phyloP scores from a whole-genome alignment of 2,113 vertebrate species.

The Ovibos moschatus region DNA sequence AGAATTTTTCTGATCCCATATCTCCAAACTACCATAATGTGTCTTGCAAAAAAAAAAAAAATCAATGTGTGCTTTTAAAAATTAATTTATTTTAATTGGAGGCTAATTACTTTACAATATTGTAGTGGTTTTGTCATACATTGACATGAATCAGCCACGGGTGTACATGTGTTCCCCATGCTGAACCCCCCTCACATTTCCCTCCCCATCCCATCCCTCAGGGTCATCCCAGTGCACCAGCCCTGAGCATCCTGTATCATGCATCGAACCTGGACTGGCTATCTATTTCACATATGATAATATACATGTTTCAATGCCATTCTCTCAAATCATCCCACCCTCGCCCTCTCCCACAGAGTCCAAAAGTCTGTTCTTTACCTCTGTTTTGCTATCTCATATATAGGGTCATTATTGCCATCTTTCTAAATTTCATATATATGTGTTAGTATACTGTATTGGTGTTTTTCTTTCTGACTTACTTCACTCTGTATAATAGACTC shows the following conservation, averaged over 20 bases:
- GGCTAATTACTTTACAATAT: not conserved
- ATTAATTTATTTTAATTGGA: not conserved
- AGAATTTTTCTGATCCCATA: not conserved
- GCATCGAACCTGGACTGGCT: accelerated
- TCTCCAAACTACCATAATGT: not conserved
- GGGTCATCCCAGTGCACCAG: not conserved
- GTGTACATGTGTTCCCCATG: not conserved
- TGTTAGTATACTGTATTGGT: not conserved
- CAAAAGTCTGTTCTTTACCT: not conserved
- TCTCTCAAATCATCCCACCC: not conserved
- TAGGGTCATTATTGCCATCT: not conserved
- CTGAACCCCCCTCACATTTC: not conserved
- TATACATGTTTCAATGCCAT: not conserved
- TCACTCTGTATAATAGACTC: not conserved
- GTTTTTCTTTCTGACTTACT: not conserved
- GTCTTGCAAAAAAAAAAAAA: not conserved
- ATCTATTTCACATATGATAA: not conserved
- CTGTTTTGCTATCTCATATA: not conserved
- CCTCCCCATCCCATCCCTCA: not conserved
- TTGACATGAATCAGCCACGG: not conserved
- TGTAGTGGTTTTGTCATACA: not conserved
- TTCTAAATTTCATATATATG: not conserved
- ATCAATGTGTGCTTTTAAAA: not conserved
- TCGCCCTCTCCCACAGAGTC: not conserved
- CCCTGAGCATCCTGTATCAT: not conserved